Evolutionary conservation across 30 jellyfish, hydroid and myxozoan species (phyloP).

Genomic region (Aurelia aurita complex sp. Pacific): DNA sequence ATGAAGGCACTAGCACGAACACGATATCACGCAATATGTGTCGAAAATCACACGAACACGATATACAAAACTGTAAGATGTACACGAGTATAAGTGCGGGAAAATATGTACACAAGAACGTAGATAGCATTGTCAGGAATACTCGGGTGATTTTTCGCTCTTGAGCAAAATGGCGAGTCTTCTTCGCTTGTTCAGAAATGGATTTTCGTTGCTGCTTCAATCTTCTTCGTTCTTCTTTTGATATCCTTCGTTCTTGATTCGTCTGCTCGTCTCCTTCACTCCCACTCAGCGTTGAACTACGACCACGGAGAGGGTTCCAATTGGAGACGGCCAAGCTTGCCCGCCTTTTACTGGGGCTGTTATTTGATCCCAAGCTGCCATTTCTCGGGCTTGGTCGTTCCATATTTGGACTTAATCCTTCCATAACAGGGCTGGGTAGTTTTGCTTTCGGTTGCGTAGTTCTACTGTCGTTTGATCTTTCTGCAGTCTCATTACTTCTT

Average conservation of each 20-base stretch:
- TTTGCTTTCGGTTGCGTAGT: neutral
- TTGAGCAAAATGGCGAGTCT: neutral
- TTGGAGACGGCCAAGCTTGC: too few relatives aligned
- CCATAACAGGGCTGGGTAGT: neutral
- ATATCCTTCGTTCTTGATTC: too few relatives aligned
- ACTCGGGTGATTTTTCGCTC: constrained; percentile 60
- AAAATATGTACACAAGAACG: constrained; percentile 50
- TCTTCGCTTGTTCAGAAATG: neutral
- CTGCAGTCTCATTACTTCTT: too few relatives aligned
- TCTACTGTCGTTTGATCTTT: too few relatives aligned
- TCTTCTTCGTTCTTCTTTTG: too few relatives aligned
- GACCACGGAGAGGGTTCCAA: too few relatives aligned
- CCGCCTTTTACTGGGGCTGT: too few relatives aligned
- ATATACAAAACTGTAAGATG: constrained; percentile 50
- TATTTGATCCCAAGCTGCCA: too few relatives aligned
- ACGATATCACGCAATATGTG: constrained; percentile 64
- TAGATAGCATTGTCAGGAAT: constrained; percentile 36
- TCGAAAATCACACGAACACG: constrained; percentile 49
- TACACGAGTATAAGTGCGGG: constrained; percentile 57
- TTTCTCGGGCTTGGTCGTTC: neutral
- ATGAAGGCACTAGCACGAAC: constrained; percentile 40
- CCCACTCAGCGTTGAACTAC: too few relatives aligned
- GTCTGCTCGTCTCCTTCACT: too few relatives aligned
- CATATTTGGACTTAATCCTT: neutral
- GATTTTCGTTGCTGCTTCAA: too few relatives aligned